Evolutionary conservation across 2,113 vertebrate species (phyloP), one percentile per base, ranked within the genome.

Genomic region (Corvus cornix): DNA sequence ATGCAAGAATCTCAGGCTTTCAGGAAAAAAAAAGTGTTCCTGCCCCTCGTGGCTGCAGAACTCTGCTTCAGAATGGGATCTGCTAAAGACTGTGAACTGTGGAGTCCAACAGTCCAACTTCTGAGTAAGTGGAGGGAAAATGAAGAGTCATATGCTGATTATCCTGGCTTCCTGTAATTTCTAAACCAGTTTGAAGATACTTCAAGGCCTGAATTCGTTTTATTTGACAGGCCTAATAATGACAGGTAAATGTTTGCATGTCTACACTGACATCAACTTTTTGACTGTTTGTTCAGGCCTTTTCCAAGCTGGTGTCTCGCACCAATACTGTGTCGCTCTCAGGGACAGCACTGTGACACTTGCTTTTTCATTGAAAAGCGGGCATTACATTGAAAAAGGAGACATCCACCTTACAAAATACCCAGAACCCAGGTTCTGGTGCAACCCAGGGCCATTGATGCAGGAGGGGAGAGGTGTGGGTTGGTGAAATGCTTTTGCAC

Each of bases 251-350:
- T 35, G 20, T 73, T 82, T 83, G 22, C 35, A 9, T 35, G n/a
- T 70, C 55, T 75, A 39, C 14, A 20, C 8, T 59, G 78, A 37
- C 48, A 68, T 70, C 23, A 59, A 4, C 6, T 75, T 72, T 58
- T 55, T 62, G 23, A 10, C 55, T 66, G 23, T 76, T 72, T 73
- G 23, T 63, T 64, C 67, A 46, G 64, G 31, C 37, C 26, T 28
- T 59, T 26, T 70, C 24, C 48, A 31, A n/a, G 33, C 39, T 52
- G 20, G 5, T 37, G 21, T 72, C 73, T 77, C 2, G 1, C 56
- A 33, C n/a, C 16, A 23, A 3, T 30, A 11, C 43, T 16, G 2
- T 13, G 0, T 43, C 0, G 0, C 31, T 56, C 31, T 41, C 0
- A 1, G 53, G 31, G 62, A 9, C 58, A 27, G 35, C 1, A 2